These are phyloP conservation scores for Nasonia giraulti DNA, from an alignment of 1,140 invertebrate genomes.

Conservation along the genomic window DNA sequence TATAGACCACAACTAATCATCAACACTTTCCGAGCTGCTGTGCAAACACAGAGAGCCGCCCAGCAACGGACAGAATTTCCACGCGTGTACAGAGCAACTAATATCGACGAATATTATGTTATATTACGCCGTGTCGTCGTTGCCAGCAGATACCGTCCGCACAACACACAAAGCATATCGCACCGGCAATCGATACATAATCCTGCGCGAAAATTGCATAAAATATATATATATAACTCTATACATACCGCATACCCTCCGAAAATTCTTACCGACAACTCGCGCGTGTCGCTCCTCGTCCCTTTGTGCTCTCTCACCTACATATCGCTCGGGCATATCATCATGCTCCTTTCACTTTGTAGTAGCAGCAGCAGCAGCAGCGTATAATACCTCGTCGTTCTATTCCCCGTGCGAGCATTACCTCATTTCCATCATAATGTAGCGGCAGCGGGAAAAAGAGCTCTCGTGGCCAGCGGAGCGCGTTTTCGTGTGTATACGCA, in stretches of 20 bases:
- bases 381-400: not conserved
- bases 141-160: constrained; percentile 8
- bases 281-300: not conserved
- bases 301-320: not conserved
- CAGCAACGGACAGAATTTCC: not conserved
- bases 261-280: not conserved
- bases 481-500: not conserved
- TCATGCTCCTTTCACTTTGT: not conserved
- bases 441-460: not conserved
- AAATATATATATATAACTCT: not conserved
- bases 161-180: constrained; percentile 12
- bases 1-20: no score
- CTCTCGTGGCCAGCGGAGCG: not conserved
- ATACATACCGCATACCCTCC: not conserved
- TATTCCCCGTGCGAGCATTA: not conserved
- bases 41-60: not conserved
- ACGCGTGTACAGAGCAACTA: not conserved
- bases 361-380: not conserved
- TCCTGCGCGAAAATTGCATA: not conserved
- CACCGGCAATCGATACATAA: not conserved
- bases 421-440: not conserved
- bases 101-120: constrained; percentile 5
- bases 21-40: no score
- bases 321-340: not conserved
- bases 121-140: not conserved